Evolutionary conservation across 2,888 invertebrate genomes (phyloP).

Genomic region (Protodeltote pygarga): DNA sequence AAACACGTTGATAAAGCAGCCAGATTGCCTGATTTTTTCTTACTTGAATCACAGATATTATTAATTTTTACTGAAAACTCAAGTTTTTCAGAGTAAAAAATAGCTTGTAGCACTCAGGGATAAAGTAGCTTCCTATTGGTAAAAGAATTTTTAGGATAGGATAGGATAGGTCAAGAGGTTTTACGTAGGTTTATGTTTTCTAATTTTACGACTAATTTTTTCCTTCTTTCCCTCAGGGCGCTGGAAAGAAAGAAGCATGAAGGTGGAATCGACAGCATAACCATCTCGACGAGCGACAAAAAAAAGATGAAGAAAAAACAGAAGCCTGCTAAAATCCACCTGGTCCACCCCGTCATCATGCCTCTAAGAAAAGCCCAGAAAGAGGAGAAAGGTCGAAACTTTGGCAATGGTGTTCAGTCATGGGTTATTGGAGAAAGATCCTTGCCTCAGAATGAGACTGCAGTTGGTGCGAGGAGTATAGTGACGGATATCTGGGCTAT

Average conservation of each 20-base stretch:
- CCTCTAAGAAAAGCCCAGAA: slow-evolving; percentile 58
- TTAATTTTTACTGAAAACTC: too few species aligned
- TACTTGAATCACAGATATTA: too few species aligned
- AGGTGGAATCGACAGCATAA: slow-evolving; percentile 76
- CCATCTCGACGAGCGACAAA: slow-evolving; percentile 67
- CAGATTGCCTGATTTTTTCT: too few species aligned
- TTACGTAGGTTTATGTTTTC: not conserved
- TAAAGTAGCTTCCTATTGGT: too few species aligned
- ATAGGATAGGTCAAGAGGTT: not conserved
- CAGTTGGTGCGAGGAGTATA: slow-evolving; percentile 54
- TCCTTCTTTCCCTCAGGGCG: slow-evolving; percentile 56
- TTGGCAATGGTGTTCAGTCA: slow-evolving; percentile 65
- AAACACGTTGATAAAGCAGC: too few species aligned
- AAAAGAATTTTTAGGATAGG: too few species aligned
- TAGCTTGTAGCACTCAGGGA: too few species aligned
- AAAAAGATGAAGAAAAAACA: slow-evolving; percentile 77
- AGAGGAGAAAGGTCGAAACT: slow-evolving; percentile 75
- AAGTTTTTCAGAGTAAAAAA: too few species aligned
- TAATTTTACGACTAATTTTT: not conserved
- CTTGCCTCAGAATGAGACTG: slow-evolving; percentile 16
- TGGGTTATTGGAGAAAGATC: slow-evolving; percentile 71
- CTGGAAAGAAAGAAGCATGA: slow-evolving; percentile 63
- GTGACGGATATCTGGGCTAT: slow-evolving; percentile 67
- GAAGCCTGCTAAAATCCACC: slow-evolving; percentile 78
- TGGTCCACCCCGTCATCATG: slow-evolving; percentile 71